Evolutionary conservation across 2,888 invertebrate genomes (phyloP).

Genomic region (Chrysolina oricalcia): DNA sequence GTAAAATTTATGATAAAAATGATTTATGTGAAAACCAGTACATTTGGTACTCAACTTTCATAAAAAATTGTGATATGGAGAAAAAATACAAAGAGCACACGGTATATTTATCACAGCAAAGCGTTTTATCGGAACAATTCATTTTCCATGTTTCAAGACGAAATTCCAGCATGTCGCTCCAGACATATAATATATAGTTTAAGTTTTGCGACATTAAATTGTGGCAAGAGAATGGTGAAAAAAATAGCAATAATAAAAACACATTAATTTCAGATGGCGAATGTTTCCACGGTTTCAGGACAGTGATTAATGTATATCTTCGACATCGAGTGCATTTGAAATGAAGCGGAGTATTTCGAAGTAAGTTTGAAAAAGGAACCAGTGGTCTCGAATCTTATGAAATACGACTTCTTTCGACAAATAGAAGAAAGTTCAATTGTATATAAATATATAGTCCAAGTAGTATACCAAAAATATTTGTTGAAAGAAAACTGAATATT

Average conservation of each 20-base stretch:
- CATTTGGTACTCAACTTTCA: no score
- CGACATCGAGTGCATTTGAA: background rate
- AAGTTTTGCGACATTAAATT: conserved; percentile 2
- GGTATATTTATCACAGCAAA: background rate
- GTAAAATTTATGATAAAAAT: no score
- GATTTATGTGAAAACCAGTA: no score
- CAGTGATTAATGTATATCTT: background rate
- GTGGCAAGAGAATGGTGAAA: background rate
- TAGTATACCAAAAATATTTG: no score
- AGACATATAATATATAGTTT: conserved; percentile 1
- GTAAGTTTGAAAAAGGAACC: no score
- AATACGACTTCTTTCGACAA: no score
- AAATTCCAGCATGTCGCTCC: background rate
- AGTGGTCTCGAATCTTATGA: no score
- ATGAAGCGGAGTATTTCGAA: background rate
- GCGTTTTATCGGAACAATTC: background rate
- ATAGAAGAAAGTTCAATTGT: no score
- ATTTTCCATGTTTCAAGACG: background rate
- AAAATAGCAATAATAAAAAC: conserved; percentile 1
- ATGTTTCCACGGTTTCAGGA: background rate
- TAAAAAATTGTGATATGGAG: background rate
- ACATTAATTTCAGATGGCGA: background rate
- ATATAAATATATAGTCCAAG: no score
- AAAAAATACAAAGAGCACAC: background rate
- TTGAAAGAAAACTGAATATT: no score